Evolutionary conservation across 2,113 vertebrate species (phyloP).

Genomic region (Otolemur garnettii): DNA sequence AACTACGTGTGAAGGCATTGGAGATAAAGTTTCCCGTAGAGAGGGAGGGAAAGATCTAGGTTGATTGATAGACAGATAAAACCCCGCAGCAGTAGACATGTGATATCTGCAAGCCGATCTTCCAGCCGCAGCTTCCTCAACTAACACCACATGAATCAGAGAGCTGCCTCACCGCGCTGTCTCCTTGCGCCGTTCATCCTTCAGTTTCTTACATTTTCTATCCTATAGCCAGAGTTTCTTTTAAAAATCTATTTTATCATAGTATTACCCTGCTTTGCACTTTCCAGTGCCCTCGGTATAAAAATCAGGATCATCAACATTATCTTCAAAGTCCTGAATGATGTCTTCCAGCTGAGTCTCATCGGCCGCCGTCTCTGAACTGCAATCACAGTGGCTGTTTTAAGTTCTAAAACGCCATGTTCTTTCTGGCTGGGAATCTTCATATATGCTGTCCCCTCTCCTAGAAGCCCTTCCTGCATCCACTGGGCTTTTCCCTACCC

Average conservation of each 20-base stretch:
- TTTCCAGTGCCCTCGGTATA: constrained; percentile 19
- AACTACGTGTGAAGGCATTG: not conserved
- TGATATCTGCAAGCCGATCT: not conserved
- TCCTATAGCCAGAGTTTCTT: not conserved
- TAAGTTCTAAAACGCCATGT: not conserved
- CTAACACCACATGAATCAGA: not conserved
- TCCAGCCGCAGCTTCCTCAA: not conserved
- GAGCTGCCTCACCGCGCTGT: not conserved
- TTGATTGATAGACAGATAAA: not conserved
- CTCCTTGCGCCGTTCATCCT: not conserved
- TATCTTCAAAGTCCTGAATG: not conserved
- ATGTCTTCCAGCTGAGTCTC: not conserved
- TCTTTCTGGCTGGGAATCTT: not conserved
- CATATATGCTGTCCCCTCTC: not conserved
- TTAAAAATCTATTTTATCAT: not conserved
- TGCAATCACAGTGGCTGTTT: not conserved
- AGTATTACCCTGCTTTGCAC: not conserved
- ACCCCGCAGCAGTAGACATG: not conserved
- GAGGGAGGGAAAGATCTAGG: not conserved
- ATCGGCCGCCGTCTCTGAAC: not conserved
- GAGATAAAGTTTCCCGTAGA: not conserved
- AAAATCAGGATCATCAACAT: not conserved
- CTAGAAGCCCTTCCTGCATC: not conserved
- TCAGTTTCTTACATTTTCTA: constrained; percentile 45
- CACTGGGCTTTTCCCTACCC: not conserved